Conservation (phyloP, 2,797 vertebrate genomes). For the Galago senegalensis region DNA sequence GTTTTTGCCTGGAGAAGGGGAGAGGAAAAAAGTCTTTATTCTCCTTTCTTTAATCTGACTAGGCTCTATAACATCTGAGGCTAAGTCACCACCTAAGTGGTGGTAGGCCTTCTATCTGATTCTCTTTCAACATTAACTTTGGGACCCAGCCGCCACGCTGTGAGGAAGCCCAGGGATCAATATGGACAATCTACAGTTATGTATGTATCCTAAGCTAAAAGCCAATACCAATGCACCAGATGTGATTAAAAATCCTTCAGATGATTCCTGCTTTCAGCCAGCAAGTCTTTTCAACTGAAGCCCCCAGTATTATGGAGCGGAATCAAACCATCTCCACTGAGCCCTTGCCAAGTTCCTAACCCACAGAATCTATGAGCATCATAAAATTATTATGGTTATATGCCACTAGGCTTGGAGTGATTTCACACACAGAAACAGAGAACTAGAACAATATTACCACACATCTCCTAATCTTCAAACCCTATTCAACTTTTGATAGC, state of each 20-base stretch:
- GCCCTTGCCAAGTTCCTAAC: not conserved
- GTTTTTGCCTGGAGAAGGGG: not conserved
- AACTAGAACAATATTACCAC: not conserved
- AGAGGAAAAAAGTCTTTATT: not conserved
- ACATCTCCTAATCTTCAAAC: not conserved
- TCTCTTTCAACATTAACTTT: not conserved
- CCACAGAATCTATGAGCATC: not conserved
- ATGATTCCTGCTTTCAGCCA: not conserved
- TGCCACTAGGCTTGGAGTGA: not conserved
- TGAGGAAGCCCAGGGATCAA: not conserved
- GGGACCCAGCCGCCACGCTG: fast-evolving
- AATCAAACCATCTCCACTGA: not conserved
- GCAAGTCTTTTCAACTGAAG: not conserved
- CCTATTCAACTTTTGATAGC: not conserved
- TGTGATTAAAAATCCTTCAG: not conserved
- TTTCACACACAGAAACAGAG: not conserved
- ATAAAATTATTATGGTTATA: not conserved
- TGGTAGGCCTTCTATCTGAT: not conserved
- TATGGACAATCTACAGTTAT: not conserved
- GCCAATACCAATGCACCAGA: not conserved
- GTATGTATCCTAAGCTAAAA: not conserved
- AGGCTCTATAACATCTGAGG: not conserved
- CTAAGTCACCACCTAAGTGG: not conserved
- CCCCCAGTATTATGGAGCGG: not conserved
- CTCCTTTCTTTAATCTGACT: not conserved